Evolutionary conservation across 2,888 invertebrate genomes (phyloP), one percentile per base, ranked within the genome.

Genomic region (Chrysotoxum bicinctum): DNA sequence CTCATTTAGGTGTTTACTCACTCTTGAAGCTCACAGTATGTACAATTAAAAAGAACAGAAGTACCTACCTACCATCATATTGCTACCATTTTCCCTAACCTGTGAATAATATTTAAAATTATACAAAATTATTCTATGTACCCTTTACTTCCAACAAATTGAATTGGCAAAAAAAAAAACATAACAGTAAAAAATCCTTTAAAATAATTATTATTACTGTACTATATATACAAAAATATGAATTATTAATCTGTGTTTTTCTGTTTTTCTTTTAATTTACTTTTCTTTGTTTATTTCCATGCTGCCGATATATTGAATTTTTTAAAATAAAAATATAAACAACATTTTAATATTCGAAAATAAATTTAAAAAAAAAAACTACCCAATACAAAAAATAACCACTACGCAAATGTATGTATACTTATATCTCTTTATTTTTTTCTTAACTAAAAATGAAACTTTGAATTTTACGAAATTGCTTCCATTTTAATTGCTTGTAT

Each of bases 231-330:
- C 2, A 45, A 43, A 60, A 69, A 37, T 73, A 23, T 32, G 68
- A 35, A 58, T 62, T 69, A 54, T 54, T 45, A 23, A 52, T 35
- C 12, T 60, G 56, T 76, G 58, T 69, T 62, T 82, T 81, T 76
- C 23, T 5, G 37, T 64, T 54, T 30, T 37, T 74, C 62, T 52
- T 69, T 60, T 54, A 56, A 64, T 60, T 69, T 79, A 45, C 16
- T 79, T 68, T 80, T 81, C 72, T 81, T 70, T 80, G 43, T 85
- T 85, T 85, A 80, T 76, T 85, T 85, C 68, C 85, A 85, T 85
- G 85, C 85, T 85, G 85, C 85, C 85, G 81, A 81, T 58, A 81
- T 69, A 69, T 73, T 60, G 43, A 74, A 56, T 73, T 19, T 62
- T 19, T 10, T n/a, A n/a, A 23, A 66, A 56, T 40, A 35, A 73